Evolutionary conservation across 2,888 invertebrate species (phyloP), one percentile per base, ranked within the genome.

Genomic region (Agelastica alni): DNA sequence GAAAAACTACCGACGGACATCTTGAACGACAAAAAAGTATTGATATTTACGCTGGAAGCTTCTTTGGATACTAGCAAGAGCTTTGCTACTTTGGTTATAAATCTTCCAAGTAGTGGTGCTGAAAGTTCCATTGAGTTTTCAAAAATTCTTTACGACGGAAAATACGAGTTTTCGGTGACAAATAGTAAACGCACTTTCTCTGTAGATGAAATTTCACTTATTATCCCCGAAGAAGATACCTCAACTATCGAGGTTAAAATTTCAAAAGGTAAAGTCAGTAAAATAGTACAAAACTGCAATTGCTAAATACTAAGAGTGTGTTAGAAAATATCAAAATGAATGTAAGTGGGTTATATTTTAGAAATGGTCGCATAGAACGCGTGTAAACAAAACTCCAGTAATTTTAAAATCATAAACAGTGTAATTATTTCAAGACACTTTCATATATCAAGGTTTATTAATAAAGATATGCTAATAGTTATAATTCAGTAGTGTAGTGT

Each of bases 111-210:
- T 12, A 14, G 22, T 7, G 30, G 20, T 2, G 18, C 30, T 1
- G 51, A 32, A 6, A 28, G 41, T 2, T 28, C 37, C 7, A 28
- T 46, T 17, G 26, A 46, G 5, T 46, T 46, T 17, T 36, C 12
- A 12, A 46, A 26, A 46, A 4, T 16, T 6, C 9, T 60, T 13
- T 66, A 66, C 49, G 26, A 30, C 1, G 64, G 52, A 20, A 26
- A 14, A 13, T 66, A 66, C 43, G n/a, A n/a, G n/a, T 60, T 13
- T 66, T 64, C 49, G 26, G 26, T 1, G 64, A 49, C 16, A 26
- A 14, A 13, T 66, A 66, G 43, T 51, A 51, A 41, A 3, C 46
- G 12, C 20, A 28, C 3, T n/a, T 56, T 63, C 7, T 31, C 30
- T 0, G 4, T 46, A 26, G 22, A 49, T 3, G 16, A 5, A 5